Evolutionary conservation across 2,888 invertebrate genomes (phyloP).

Genomic region (Seladonia tumulorum): DNA sequence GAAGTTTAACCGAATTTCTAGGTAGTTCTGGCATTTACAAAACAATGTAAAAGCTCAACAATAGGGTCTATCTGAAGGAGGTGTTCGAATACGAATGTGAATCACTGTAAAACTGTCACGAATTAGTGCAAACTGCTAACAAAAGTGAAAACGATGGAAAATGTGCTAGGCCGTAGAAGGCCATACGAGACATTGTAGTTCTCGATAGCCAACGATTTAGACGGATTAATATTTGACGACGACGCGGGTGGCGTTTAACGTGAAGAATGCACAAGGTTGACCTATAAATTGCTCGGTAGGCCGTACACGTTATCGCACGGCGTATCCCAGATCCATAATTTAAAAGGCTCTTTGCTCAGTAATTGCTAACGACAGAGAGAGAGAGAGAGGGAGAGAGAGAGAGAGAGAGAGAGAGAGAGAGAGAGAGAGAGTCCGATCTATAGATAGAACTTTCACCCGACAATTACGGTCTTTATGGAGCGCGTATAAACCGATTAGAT

Average conservation of each 20-base stretch:
- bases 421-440: constrained; percentile 2
- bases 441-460: constrained; percentile 45
- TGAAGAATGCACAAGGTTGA: constrained; percentile 49
- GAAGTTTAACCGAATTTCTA: not conserved
- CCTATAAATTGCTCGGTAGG: constrained; percentile 56
- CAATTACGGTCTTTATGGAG: constrained; percentile 43
- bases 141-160: not conserved
- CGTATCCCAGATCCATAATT: constrained; percentile 54
- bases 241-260: constrained; percentile 11
- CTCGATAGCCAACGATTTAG: constrained; percentile 33
- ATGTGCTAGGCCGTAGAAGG: not conserved
- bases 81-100: not conserved
- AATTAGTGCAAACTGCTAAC: not conserved
- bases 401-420: not conserved
- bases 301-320: constrained; percentile 50
- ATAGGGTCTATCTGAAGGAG: not conserved
- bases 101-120: not conserved
- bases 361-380: constrained; percentile 49
- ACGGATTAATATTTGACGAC: constrained; percentile 40
- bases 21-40: not conserved
- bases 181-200: not conserved
- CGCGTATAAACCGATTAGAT: constrained; percentile 55
- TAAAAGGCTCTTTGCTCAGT: constrained; percentile 49
- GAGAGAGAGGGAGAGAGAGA: not conserved
- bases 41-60: not conserved